Percentiles rank a stretch among this genome's conserved stretches.
phyloP scores from a whole-genome alignment of 1,140 invertebrate species.

The Aethina tumida region DNA sequence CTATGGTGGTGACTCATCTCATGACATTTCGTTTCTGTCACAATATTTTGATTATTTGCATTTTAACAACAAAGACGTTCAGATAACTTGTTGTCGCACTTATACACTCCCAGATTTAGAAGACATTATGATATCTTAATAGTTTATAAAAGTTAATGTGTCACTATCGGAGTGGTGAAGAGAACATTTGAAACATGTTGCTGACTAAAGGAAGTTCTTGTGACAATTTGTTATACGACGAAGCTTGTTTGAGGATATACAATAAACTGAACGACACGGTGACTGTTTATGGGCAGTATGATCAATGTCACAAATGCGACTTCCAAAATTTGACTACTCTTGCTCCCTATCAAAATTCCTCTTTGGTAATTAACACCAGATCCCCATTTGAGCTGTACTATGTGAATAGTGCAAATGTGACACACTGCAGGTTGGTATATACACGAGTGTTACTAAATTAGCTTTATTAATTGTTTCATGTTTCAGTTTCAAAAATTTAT shows the following conservation, averaged over 20 bases:
- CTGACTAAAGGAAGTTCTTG: too few species aligned
- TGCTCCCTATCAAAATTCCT: constrained; percentile 27
- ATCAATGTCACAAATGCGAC: constrained; percentile 39
- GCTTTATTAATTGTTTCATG: constrained; percentile 20
- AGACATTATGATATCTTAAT: too few species aligned
- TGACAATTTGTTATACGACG: too few species aligned
- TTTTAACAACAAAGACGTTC: too few species aligned
- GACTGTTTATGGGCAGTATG: constrained; percentile 32
- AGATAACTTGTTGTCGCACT: too few species aligned
- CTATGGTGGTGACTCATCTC: too few species aligned
- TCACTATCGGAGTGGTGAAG: too few species aligned
- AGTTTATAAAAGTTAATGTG: too few species aligned
- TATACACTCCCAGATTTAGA: too few species aligned
- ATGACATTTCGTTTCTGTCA: too few species aligned
- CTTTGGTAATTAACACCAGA: constrained; percentile 37
- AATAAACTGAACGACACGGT: constrained; percentile 32
- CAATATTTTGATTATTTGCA: too few species aligned
- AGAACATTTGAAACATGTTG: too few species aligned
- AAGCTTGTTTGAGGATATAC: constrained; percentile 40
- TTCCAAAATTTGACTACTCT: constrained; percentile 31
- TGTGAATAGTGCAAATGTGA: constrained; percentile 8
- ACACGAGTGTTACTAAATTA: constrained; percentile 10
- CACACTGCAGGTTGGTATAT: constrained; percentile 36
- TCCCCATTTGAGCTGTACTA: constrained; percentile 37
- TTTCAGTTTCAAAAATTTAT: constrained; percentile 27